These are phyloP conservation scores for Heliconius ethilla DNA, from an alignment of 2,888 invertebrate species.

Conservation along the genomic window DNA sequence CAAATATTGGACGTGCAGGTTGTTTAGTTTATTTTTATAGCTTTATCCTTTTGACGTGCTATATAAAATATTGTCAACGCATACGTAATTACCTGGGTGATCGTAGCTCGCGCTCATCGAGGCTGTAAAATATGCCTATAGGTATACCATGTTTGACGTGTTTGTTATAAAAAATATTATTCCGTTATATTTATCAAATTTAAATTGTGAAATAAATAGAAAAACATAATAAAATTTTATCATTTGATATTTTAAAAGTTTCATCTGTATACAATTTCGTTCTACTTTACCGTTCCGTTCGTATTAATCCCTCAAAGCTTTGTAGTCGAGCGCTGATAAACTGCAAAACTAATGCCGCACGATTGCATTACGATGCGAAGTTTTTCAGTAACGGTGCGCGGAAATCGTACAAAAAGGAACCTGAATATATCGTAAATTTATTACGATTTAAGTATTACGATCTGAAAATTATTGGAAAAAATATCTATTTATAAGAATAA, in stretches of 20 bases:
- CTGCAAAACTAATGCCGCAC: conserved; percentile 75
- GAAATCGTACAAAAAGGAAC: conserved; percentile 72
- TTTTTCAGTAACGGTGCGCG: conserved; percentile 76
- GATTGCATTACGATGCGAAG: conserved; percentile 80
- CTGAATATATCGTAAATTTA: conserved; percentile 67
- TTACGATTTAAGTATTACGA: conserved; percentile 64
- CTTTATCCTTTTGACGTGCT: conserved; percentile 55
- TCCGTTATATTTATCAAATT: not conserved
- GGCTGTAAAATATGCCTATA: not conserved
- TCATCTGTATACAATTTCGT: conserved; percentile 56
- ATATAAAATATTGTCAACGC: conserved; percentile 41
- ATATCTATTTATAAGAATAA: conserved; percentile 46
- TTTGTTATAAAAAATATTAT: not conserved
- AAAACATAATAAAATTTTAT: not conserved
- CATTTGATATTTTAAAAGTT: conserved; percentile 52
- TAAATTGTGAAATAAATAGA: not conserved
- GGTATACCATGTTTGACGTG: not conserved
- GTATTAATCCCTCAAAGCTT: conserved; percentile 80
- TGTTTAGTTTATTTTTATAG: conserved; percentile 62
- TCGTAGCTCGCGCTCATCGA: conserved; percentile 5
- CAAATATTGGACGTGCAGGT: conserved; percentile 68
- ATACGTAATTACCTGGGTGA: conserved; percentile 39
- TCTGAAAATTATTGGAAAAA: conserved; percentile 70
- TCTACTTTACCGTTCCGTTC: conserved; percentile 59
- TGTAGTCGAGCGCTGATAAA: conserved; percentile 74